Conservation (phyloP, 1,140 invertebrate genomes). For the Ericerus pela region DNA sequence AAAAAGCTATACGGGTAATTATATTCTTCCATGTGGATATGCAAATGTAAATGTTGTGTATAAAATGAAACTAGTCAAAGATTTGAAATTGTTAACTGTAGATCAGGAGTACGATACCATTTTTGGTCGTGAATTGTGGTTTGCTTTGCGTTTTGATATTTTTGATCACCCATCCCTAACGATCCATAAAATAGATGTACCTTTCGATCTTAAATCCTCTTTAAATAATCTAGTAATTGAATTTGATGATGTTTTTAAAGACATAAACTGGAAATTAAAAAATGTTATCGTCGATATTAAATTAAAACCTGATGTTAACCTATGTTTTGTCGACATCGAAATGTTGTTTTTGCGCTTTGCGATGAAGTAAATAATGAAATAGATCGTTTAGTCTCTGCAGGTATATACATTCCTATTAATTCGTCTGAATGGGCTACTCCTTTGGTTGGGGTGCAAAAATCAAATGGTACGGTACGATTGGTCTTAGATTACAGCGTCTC, state of each 20-base stretch:
- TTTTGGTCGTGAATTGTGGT: neutral
- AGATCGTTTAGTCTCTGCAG: conserved; percentile 17
- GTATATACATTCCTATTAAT: conserved; percentile 23
- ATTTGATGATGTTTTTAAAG: conserved; percentile 14
- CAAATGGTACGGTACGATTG: conserved; percentile 32
- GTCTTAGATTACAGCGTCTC: conserved; percentile 36
- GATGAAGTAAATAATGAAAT: conserved; percentile 21
- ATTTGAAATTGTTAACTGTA: no score
- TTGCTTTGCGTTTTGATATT: neutral
- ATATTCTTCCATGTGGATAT: neutral
- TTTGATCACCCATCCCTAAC: neutral
- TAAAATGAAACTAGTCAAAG: neutral
- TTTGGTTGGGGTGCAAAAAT: conserved; percentile 34
- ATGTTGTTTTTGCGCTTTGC: conserved; percentile 25
- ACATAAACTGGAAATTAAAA: neutral
- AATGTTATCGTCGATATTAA: conserved; percentile 3
- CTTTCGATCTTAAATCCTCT: neutral
- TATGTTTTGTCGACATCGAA: conserved; percentile 25
- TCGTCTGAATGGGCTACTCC: conserved; percentile 35
- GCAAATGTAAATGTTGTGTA: neutral
- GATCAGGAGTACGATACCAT: neutral
- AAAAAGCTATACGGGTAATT: neutral
- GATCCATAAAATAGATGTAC: neutral
- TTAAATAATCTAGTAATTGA: no score
- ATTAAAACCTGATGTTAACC: conserved; percentile 20